Evolutionary conservation across 2,113 vertebrate genomes (phyloP).

Genomic region (Nothoprocta pentlandii): DNA sequence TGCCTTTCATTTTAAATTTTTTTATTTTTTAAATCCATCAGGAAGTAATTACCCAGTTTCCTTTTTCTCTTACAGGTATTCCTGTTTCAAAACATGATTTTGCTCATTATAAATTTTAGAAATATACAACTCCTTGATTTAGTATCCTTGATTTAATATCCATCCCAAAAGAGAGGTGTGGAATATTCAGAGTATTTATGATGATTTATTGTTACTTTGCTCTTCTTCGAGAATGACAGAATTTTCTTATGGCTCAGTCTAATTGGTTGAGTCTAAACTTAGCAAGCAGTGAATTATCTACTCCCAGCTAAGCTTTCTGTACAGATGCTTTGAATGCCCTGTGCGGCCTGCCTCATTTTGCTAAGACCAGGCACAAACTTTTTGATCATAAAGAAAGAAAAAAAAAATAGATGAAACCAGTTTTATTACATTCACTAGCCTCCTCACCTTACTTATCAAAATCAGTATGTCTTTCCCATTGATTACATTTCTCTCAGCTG

Average conservation of each 20-base stretch:
- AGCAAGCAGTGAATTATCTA: neutral
- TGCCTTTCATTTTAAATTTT: too few species aligned
- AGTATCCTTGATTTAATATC: neutral
- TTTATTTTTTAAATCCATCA: neutral
- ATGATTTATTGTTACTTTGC: neutral
- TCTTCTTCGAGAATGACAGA: neutral
- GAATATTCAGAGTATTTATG: neutral
- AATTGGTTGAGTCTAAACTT: neutral
- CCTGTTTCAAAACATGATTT: neutral
- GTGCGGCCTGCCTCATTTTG: neutral
- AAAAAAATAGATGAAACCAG: neutral
- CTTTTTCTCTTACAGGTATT: neutral
- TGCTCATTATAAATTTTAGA: neutral
- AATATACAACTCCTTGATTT: neutral
- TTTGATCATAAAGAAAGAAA: neutral
- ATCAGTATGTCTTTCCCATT: neutral
- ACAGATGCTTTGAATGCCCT: neutral
- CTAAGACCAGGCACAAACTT: neutral
- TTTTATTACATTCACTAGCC: neutral
- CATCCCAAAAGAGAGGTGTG: neutral
- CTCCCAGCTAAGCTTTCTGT: neutral
- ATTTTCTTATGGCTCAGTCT: neutral
- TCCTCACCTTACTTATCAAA: neutral
- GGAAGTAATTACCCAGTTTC: neutral
- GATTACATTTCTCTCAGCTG: neutral